phyloP scores from a whole-genome alignment of 1,140 invertebrate species.

The Steinernema feltiae region DNA sequence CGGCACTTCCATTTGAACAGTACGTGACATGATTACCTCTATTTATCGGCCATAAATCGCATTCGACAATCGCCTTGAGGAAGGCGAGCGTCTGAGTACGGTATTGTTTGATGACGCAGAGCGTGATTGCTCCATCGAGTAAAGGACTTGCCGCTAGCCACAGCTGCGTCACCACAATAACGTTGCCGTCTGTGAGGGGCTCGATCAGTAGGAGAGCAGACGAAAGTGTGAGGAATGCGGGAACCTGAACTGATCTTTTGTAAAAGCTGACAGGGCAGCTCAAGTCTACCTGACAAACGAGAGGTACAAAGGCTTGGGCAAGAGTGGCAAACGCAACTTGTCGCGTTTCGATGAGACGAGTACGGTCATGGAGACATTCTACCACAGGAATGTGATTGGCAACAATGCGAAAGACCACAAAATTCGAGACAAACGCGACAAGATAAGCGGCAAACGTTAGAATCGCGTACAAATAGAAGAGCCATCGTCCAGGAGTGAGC shows the following conservation, averaged over 20 bases:
- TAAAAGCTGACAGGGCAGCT: not conserved
- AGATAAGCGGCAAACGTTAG: conserved; percentile 44
- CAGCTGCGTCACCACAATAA: conserved; percentile 44
- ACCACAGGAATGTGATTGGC: conserved; percentile 44
- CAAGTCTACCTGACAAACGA: conserved; percentile 44
- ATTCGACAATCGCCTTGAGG: conserved; percentile 1
- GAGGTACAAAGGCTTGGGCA: conserved; percentile 44
- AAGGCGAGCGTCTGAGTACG: conserved; percentile 18
- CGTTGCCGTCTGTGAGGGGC: conserved; percentile 36
- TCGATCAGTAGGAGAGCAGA: conserved; percentile 40
- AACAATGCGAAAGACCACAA: conserved; percentile 45
- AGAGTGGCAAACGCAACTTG: conserved; percentile 48
- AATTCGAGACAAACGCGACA: conserved; percentile 44
- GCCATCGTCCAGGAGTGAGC: conserved; percentile 34
- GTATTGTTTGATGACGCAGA: conserved; percentile 47
- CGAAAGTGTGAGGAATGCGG: conserved; percentile 44
- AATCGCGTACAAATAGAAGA: conserved; percentile 44
- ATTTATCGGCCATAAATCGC: not conserved
- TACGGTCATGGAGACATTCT: conserved; percentile 43
- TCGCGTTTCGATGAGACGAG: conserved; percentile 41
- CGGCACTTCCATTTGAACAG: not conserved
- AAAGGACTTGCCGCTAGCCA: conserved; percentile 43
- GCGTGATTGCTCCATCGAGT: conserved; percentile 42
- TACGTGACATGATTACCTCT: not conserved
- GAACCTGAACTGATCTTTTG: conserved; percentile 32